A percentile compares a stretch with the other conserved stretches of the same genome.
Evolutionary conservation across 2,113 vertebrate species (phyloP).

Genomic region (Plectropomus leopardus): DNA sequence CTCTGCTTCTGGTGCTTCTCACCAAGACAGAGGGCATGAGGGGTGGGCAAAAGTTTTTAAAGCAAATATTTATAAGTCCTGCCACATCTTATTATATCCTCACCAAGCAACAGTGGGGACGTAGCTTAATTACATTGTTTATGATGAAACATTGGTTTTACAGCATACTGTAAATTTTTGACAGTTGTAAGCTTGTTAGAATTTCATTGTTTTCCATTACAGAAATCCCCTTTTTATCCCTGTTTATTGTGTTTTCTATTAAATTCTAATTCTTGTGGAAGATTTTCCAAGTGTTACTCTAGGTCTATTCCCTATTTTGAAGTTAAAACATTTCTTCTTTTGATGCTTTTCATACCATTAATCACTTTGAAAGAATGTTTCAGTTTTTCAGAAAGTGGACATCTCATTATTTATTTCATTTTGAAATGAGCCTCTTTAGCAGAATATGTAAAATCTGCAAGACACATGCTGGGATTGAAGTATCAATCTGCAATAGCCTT

Average conservation of each 20-base stretch:
- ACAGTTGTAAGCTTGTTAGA: constrained; percentile 15
- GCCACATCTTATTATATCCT: constrained; percentile 58
- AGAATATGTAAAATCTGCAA: constrained; percentile 37
- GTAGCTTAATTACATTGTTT: constrained; percentile 73
- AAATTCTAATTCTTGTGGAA: constrained; percentile 2
- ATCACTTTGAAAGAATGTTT: constrained; percentile 40
- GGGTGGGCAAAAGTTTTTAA: constrained; percentile 31
- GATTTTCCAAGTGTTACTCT: constrained; percentile 13
- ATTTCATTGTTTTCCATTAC: constrained; percentile 31
- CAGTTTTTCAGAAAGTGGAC: constrained; percentile 6
- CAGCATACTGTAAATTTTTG: constrained; percentile 45
- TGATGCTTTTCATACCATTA: constrained; percentile 32
- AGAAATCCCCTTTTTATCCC: constrained; percentile 13
- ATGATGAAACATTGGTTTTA: constrained; percentile 64
- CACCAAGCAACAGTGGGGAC: constrained; percentile 43
- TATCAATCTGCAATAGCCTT: constrained; percentile 35
- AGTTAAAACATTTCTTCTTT: constrained; percentile 34
- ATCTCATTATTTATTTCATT: constrained; percentile 34
- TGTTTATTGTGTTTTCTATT: constrained; percentile 21
- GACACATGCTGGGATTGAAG: constrained; percentile 32
- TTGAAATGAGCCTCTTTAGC: constrained; percentile 24
- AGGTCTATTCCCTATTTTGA: background rate
- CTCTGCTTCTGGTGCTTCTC: constrained; percentile 75
- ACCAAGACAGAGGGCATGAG: constrained; percentile 31
- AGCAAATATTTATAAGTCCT: constrained; percentile 73